These are phyloP conservation scores for Epizoanthus illoricatus DNA, from an alignment of 92 coral and sea anemone species.

Conservation along the genomic window DNA sequence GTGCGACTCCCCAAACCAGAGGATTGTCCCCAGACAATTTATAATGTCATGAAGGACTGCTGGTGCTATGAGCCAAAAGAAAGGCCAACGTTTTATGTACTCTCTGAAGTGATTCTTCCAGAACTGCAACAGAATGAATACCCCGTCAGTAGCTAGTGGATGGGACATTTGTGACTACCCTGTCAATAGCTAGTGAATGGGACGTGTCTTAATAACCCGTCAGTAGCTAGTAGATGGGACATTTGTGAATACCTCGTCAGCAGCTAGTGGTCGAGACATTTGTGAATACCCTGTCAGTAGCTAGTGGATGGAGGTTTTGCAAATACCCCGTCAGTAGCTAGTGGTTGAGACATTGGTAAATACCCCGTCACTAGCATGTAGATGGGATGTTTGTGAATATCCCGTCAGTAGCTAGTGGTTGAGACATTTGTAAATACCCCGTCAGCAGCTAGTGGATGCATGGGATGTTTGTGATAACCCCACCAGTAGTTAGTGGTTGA, in stretches of 20 bases:
- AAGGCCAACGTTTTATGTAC: constrained; percentile 59
- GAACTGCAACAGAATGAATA: constrained; percentile 2
- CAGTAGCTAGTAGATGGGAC: neutral
- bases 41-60: constrained; percentile 62
- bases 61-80: constrained; percentile 56
- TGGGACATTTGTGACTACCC: neutral
- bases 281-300: neutral
- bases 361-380: too few relatives aligned
- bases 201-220: neutral
- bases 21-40: constrained; percentile 69
- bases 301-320: too few relatives aligned
- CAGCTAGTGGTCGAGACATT: neutral
- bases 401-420: neutral
- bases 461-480: too few relatives aligned
- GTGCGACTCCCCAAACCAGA: constrained; percentile 63
- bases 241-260: neutral
- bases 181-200: neutral
- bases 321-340: too few relatives aligned
- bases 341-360: neutral
- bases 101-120: constrained; percentile 44
- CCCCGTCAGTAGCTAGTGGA: constrained; percentile 1
- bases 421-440: neutral
- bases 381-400: too few relatives aligned
- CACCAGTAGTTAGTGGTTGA: neutral
- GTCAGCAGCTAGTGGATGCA: neutral